Evolutionary conservation across 2,797 vertebrate genomes (phyloP).

Genomic region (Cyprinodon diabolis): DNA sequence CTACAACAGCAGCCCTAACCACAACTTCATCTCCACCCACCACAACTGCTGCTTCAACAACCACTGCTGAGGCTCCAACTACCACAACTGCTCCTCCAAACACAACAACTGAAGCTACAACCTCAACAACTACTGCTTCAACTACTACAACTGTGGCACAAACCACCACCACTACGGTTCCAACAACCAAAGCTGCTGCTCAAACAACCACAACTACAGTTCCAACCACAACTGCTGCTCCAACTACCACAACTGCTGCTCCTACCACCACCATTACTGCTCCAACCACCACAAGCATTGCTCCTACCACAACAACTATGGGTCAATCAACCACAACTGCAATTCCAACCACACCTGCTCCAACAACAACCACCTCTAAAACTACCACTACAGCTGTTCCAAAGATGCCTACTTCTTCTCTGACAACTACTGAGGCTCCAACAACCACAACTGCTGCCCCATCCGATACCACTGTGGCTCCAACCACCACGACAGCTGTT

Average conservation of each 20-base stretch:
- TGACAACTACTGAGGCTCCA: rapidly evolving
- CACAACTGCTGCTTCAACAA: not conserved
- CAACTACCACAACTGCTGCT: not conserved
- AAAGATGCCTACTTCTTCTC: not conserved
- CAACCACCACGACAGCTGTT: not conserved
- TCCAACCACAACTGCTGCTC: not conserved
- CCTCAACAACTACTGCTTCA: not conserved
- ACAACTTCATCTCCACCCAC: not conserved
- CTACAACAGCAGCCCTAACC: no score
- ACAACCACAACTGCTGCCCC: not conserved
- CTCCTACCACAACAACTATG: not conserved
- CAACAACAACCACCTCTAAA: not conserved
- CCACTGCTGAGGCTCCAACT: rapidly evolving
- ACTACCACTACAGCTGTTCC: not conserved
- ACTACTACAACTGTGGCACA: not conserved
- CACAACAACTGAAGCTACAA: not conserved
- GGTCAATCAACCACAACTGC: not conserved
- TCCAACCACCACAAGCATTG: rapidly evolving
- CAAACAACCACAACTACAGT: not conserved
- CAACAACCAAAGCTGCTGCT: not conserved
- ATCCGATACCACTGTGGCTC: no score
- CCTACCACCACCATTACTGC: not conserved
- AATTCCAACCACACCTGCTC: not conserved
- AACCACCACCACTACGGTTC: rapidly evolving
- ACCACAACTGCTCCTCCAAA: not conserved